These are phyloP conservation scores for Andrena bucephala DNA, from an alignment of 2,888 invertebrate genomes.

Conservation along the genomic window DNA sequence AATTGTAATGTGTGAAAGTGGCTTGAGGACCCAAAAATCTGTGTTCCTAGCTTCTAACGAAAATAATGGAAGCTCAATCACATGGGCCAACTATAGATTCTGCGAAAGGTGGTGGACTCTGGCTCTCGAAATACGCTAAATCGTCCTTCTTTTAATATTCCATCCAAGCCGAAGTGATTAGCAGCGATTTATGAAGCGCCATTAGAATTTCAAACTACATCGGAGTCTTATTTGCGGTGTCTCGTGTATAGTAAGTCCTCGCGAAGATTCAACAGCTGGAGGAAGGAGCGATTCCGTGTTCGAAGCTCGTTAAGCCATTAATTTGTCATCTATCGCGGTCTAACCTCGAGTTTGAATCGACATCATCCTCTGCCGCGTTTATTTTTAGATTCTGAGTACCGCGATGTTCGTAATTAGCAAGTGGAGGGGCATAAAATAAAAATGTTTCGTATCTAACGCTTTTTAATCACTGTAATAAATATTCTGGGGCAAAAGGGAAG, in stretches of 20 bases:
- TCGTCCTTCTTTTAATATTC: neutral
- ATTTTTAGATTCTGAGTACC: neutral
- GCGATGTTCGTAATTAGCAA: too few relatives aligned
- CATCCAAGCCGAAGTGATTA: neutral
- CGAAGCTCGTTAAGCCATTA: neutral
- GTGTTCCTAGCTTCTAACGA: too few relatives aligned
- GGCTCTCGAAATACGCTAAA: neutral
- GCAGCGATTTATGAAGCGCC: neutral
- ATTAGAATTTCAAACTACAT: slow-evolving; percentile 18
- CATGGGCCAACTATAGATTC: too few relatives aligned
- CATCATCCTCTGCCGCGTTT: neutral
- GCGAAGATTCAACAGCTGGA: neutral
- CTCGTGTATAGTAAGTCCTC: neutral
- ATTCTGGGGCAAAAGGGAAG: too few relatives aligned
- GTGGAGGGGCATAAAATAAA: neutral
- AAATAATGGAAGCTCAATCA: too few relatives aligned
- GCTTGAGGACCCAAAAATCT: too few relatives aligned
- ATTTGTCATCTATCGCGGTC: neutral
- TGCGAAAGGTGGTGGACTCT: neutral
- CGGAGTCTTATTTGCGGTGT: neutral
- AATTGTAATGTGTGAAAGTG: too few relatives aligned
- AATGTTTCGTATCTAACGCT: too few relatives aligned
- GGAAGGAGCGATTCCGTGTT: neutral
- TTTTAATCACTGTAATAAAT: too few relatives aligned
- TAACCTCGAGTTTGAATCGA: neutral